phyloP scores from a whole-genome alignment of 2,113 vertebrate species.

The Gorilla gorilla region DNA sequence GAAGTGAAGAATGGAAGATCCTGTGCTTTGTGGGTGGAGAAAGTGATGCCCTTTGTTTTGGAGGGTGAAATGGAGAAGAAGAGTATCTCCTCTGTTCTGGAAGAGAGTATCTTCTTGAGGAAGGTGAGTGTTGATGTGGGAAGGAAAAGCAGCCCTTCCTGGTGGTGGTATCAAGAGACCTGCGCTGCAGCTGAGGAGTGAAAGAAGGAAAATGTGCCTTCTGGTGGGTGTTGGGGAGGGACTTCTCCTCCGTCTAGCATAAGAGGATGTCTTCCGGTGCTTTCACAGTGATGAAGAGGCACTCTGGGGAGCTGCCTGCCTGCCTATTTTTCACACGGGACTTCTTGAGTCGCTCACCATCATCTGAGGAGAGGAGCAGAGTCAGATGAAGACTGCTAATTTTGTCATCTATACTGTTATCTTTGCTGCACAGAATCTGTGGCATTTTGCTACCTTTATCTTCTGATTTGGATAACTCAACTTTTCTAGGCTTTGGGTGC shows the following conservation, averaged over 20 bases:
- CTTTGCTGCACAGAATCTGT: slow-evolving; percentile 89
- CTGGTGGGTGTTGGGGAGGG: slow-evolving; percentile 85
- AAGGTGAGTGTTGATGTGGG: slow-evolving; percentile 87
- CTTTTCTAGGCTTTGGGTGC: slow-evolving; percentile 86
- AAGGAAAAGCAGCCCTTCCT: slow-evolving; percentile 88
- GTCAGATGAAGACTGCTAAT: slow-evolving; percentile 94
- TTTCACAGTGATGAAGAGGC: slow-evolving; percentile 83
- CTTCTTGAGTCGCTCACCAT: slow-evolving; percentile 90
- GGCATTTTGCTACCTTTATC: slow-evolving; percentile 93
- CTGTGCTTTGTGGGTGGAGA: slow-evolving; percentile 85
- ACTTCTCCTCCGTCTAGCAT: slow-evolving; percentile 86
- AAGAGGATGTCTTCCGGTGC: slow-evolving; percentile 87
- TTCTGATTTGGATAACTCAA: slow-evolving; percentile 91
- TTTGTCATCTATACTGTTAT: slow-evolving; percentile 92
- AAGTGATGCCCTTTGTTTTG: slow-evolving; percentile 83
- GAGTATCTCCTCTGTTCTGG: slow-evolving; percentile 91
- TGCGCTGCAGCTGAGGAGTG: slow-evolving; percentile 64
- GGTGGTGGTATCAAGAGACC: slow-evolving; percentile 75
- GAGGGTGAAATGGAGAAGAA: slow-evolving; percentile 85
- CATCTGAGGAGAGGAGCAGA: slow-evolving; percentile 93
- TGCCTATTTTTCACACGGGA: slow-evolving; percentile 86
- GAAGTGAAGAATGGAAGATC: slow-evolving; percentile 85
- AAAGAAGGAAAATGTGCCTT: slow-evolving; percentile 84
- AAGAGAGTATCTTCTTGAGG: slow-evolving; percentile 90
- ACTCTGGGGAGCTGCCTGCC: slow-evolving; percentile 78